Evolutionary conservation across 2,888 invertebrate species (phyloP), one percentile per base, ranked within the genome.

Genomic region (Caradrina clavipalpis): DNA sequence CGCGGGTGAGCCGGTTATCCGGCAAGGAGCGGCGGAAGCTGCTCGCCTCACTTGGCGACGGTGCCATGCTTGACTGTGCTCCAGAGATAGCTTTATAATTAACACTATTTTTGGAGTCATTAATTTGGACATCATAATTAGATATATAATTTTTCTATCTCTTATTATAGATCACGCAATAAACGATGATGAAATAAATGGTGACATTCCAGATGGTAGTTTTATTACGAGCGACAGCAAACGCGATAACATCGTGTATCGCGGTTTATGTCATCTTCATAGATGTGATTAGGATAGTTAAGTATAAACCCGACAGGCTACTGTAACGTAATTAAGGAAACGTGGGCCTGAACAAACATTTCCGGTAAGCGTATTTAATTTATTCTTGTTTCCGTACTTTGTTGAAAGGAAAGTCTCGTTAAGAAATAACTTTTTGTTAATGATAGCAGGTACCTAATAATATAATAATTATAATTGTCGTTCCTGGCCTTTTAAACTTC

Each of bases 391-490:
- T 47, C 11, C 11, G 3, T 55, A 39, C 21, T 72, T 63, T 50
- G 26, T 17, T 31, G 11, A 50, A 70, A 58, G n/a, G n/a, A 55
- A 63, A 42, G 15, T 47, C 15, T 72, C 47, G 22, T 42, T 55
- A 50, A 1, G 22, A 35, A 57, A 47, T 39, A 73, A 65, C 50
- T 73, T 73, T 56, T 50, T 31, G n/a, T 51, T 53, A 57, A 49
- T 45, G 53, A 73, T 5, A 11, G 10, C 15, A 11, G 17, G 17
- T 45, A 45, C 45, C 5, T 39, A 50, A 60, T 75, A 50, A 57
- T 57, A 17, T 17, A 17, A 21, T 60, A 50, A 61, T 57, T 53
- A 57, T 15, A 11, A 64, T 51, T 57, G 7, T 45, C 26, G 6
- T 50, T 53, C 26, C 26, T 54, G 35, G 13, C 42, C 35, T 62